phyloP scores from a whole-genome alignment of 1,140 invertebrate species.

The Helicoverpa zea region DNA sequence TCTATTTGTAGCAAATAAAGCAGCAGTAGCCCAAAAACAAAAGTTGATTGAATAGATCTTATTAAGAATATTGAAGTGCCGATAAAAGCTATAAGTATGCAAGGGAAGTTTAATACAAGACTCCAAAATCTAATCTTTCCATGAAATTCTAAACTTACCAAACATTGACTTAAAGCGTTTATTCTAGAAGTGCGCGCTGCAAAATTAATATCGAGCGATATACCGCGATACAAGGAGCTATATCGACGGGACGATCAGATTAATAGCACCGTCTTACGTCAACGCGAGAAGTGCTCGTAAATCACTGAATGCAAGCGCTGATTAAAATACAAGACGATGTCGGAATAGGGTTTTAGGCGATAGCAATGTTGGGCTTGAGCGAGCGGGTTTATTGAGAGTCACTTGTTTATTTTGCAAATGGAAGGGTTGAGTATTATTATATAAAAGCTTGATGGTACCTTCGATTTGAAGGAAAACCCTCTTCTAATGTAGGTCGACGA shows the following conservation, averaged over 20 bases:
- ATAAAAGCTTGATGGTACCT: neutral
- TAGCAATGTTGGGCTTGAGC: neutral
- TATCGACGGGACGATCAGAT: constrained; percentile 29
- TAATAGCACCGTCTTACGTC: constrained; percentile 33
- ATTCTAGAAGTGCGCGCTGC: constrained; percentile 24
- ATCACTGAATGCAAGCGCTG: constrained; percentile 39
- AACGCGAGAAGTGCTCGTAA: constrained; percentile 33
- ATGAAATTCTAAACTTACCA: constrained; percentile 21
- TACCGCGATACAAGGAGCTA: constrained; percentile 9
- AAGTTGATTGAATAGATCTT: too few relatives aligned
- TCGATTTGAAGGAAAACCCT: too few relatives aligned
- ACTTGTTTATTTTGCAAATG: constrained; percentile 23
- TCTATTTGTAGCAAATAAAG: too few relatives aligned
- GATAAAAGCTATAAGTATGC: too few relatives aligned
- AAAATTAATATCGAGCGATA: constrained; percentile 36
- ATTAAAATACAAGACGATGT: constrained; percentile 39
- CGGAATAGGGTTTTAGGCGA: constrained; percentile 15
- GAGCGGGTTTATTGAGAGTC: constrained; percentile 10
- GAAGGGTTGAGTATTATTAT: neutral
- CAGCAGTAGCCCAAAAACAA: too few relatives aligned
- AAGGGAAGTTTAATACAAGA: neutral
- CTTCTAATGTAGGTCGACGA: too few relatives aligned
- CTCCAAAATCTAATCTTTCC: neutral
- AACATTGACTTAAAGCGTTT: constrained; percentile 24
- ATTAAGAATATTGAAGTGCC: too few relatives aligned